Conservation (phyloP, 2,797 vertebrate genomes). For the Spinus olivaceus region DNA sequence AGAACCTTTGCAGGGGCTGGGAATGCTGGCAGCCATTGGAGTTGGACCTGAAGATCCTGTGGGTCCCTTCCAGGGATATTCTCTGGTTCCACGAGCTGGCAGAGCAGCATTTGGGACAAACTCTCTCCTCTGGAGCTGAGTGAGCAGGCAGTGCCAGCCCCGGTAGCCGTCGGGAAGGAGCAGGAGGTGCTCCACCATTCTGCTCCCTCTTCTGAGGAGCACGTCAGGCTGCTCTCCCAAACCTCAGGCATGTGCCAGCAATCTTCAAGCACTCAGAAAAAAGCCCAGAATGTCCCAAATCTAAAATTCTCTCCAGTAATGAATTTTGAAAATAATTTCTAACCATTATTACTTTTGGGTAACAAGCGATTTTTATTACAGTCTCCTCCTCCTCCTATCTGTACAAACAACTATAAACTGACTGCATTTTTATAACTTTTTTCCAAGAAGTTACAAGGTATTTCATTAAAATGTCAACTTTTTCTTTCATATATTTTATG, state of each 20-base stretch:
- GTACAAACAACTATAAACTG: slow-evolving; percentile 16
- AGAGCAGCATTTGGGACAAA: neutral
- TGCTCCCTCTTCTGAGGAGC: neutral
- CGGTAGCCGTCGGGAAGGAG: neutral
- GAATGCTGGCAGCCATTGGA: neutral
- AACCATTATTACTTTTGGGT: neutral
- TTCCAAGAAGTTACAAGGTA: slow-evolving; percentile 52
- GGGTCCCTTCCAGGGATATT: neutral
- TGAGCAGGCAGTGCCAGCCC: neutral
- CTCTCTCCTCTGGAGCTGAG: neutral
- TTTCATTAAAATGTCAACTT: slow-evolving; percentile 67
- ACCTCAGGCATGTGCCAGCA: neutral
- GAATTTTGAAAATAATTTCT: neutral
- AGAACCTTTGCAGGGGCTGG: neutral
- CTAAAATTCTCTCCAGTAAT: neutral
- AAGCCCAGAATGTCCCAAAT: neutral
- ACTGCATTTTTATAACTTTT: slow-evolving; percentile 49
- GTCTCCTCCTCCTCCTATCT: neutral
- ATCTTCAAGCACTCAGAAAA: neutral
- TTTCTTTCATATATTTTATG: slow-evolving; percentile 56
- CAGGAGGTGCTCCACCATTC: neutral
- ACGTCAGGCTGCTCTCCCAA: neutral
- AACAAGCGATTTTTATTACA: neutral
- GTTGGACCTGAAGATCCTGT: neutral
- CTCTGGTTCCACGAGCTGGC: neutral